Base-by-base conservation (phyloP, 2,888 invertebrate genomes). In the Morpho helenor region DNA sequence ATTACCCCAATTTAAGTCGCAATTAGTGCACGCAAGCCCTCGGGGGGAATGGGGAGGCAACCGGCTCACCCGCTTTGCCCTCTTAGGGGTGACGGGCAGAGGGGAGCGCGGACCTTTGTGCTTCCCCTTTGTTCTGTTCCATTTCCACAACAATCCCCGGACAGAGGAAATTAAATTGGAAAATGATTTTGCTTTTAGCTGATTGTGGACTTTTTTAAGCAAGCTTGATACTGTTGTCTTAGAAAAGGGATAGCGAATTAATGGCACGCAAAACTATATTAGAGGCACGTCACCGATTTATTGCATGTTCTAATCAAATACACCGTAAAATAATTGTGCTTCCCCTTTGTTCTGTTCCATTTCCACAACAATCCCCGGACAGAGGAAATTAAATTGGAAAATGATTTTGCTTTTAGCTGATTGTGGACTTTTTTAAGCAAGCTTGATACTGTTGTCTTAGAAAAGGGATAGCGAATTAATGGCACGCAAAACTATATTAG, bases 131-230 rank as follows among this genome's bases (percentile, higher is more conserved):
- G 80, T 82, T 75, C 80, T 70, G 75, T 69, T 67, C 75, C 75
- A 78, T 83, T 82, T 82, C 79, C 83, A 77, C 67, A 66, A 68
- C 70, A 69, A 70, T 70, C 72, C 68, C 69, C 74, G 76, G 76
- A 75, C 81, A 76, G 71, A 80, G 85, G 86, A 86, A 85, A 89
- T 87, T 82, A 80, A 80, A 87, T 87, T 87, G 84, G 85, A 85
- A 88, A 88, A 86, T 86, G 80, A 84, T 85, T 87, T 79, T 74
- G 84, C 88, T 89, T 88, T 89, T 89, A 89, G 88, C 75, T 87
- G 87, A 89, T 89, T 89, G 85, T 76, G 63, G 63, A 66, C 62
- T 62, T 66, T 68, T 67, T 68, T 63, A 5, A 31, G 31, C 31
- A 31, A 31, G 31, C 5, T 43, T 43, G 7, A 9, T 9, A 43